Base-by-base conservation (phyloP, 2,797 vertebrate genomes). In the Acanthiza pusilla region DNA sequence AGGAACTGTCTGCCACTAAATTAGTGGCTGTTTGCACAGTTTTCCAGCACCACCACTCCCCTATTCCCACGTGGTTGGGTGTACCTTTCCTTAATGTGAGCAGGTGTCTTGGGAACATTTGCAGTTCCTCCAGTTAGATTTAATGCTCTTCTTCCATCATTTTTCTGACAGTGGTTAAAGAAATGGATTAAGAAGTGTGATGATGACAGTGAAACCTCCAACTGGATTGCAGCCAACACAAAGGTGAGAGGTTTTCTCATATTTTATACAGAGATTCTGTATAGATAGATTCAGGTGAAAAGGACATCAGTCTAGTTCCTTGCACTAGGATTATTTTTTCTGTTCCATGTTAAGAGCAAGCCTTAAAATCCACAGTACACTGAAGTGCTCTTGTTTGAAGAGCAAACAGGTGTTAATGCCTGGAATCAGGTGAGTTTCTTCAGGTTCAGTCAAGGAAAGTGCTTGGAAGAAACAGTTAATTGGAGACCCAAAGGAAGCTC, bases 141-240 rank as follows among this genome's bases (percentile, higher is more conserved):
- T 87, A 92, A 90, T 11, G 47, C n/a, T 92, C 82, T 88, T n/a
- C 55, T 94, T 9, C 94, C 40, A 11, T 87, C 29, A 9, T 30
- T 96, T 93, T 96, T 93, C 62, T 94, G 77, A 96, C 93, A 99
- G 99, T 99, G 99, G 99, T 98, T 99, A 97, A 99, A 99, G 97
- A 99, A 99, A 93, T 99, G 99, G 99, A 99, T 99, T 95, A 99
- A 99, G 97, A 99, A 99, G 97, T 99, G 99, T 96, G 99, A 99
- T 80, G 99, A 99, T 97, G 99, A 99, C 98, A 99, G 99, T 96
- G 99, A 99, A 97, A 99, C 99, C 55, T 99, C 99, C 47, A 99
- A 99, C 96, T 99, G 99, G 99, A 99, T 99, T 98, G 99, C 99
- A 96, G 99, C 99, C 88, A 99, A 99, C 97, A 99, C 99, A 93